Percentiles rank a stretch among this genome's conserved stretches.
Conservation (phyloP, 2,888 invertebrate species). For the Synanthedon tipuliformis region DNA sequence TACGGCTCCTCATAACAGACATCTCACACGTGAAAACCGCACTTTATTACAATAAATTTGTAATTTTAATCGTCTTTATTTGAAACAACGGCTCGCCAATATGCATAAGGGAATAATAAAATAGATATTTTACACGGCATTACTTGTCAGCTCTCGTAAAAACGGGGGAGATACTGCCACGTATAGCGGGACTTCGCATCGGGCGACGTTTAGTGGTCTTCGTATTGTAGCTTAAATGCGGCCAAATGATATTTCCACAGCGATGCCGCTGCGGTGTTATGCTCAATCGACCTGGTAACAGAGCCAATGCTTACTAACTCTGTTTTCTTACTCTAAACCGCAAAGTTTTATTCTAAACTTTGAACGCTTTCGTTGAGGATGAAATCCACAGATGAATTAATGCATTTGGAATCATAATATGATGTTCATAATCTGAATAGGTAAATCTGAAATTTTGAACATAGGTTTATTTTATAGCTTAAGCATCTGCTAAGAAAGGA, state of each 20-base stretch:
- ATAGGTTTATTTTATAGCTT: too few species aligned
- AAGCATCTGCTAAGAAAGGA: too few species aligned
- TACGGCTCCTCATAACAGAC: not conserved
- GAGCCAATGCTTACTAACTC: constrained; percentile 11
- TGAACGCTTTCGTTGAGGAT: too few species aligned
- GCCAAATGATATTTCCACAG: constrained; percentile 23
- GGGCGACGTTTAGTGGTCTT: constrained; percentile 38
- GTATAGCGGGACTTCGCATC: constrained; percentile 42
- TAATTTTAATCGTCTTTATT: constrained; percentile 62
- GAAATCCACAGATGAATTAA: too few species aligned
- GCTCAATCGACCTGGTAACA: constrained; percentile 37
- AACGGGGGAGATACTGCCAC: constrained; percentile 27
- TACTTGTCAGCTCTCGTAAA: constrained; percentile 47
- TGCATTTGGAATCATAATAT: too few species aligned
- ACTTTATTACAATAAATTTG: constrained; percentile 54
- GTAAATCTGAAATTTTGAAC: too few species aligned
- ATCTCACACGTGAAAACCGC: constrained; percentile 15
- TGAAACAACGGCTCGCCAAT: constrained; percentile 49
- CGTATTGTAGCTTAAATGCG: constrained; percentile 37
- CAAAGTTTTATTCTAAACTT: too few species aligned
- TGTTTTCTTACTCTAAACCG: too few species aligned
- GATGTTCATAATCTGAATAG: too few species aligned
- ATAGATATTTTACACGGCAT: constrained; percentile 45
- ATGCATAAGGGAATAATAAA: constrained; percentile 46
- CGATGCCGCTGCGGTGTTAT: constrained; percentile 36